These are phyloP conservation scores for Agonum fuliginosum DNA, from an alignment of 2,888 invertebrate genomes.

Conservation along the genomic window DNA sequence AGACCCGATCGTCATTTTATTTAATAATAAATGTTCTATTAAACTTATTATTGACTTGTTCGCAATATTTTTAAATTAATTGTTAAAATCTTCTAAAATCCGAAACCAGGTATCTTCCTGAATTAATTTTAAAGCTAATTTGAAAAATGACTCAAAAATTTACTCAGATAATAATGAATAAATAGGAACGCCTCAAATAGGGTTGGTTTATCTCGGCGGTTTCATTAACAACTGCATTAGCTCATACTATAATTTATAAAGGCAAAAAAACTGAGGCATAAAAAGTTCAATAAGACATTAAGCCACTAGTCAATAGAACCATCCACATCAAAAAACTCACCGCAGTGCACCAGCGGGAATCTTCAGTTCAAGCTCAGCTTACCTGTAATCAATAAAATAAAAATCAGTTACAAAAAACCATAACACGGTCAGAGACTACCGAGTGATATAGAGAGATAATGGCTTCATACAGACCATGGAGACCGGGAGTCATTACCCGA, in stretches of 20 bases:
- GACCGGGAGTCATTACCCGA: constrained; percentile 52
- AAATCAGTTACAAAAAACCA: constrained; percentile 48
- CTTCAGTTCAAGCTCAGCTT: constrained; percentile 26
- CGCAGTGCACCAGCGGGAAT: constrained; percentile 13
- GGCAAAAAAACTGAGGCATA: constrained; percentile 1
- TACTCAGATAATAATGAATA: no score
- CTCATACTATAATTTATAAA: background rate
- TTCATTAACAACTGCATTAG: no score
- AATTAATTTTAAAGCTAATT: no score
- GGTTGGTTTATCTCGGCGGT: no score
- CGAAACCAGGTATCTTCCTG: no score
- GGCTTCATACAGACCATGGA: constrained; percentile 52
- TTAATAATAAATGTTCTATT: no score
- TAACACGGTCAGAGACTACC: constrained; percentile 15
- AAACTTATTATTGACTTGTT: no score
- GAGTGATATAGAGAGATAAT: constrained; percentile 50
- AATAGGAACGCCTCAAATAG: no score
- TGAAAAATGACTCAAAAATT: no score
- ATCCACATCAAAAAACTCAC: constrained; percentile 43
- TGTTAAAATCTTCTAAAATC: background rate
- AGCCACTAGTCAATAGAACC: background rate
- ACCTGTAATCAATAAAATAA: constrained; percentile 58
- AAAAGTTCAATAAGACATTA: constrained; percentile 15
- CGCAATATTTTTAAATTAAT: background rate
- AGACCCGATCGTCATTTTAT: no score